phyloP scores from a whole-genome alignment of 2,113 vertebrate species.

The Campylomormyrus tamandua region DNA sequence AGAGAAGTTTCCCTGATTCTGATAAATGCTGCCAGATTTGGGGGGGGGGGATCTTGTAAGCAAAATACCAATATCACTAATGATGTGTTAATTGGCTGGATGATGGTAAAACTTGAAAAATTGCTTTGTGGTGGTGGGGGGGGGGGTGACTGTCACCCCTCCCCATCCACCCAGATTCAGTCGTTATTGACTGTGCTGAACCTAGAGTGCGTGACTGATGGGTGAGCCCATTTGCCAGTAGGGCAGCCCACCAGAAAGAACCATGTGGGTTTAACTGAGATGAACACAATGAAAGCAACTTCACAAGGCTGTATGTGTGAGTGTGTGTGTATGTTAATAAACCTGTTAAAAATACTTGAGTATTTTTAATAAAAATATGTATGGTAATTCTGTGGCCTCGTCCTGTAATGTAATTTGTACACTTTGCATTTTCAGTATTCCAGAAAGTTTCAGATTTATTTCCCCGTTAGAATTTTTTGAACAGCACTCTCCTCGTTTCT shows the following conservation, averaged over 20 bases:
- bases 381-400: not conserved
- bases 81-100: slow-evolving; percentile 23
- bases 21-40: not conserved
- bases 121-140: not conserved
- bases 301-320: not conserved
- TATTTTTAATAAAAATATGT: slow-evolving; percentile 7
- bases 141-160: not conserved
- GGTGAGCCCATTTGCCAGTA: not conserved
- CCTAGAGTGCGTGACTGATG: not conserved
- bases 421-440: not conserved
- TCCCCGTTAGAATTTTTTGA: not conserved
- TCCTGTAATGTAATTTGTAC: not conserved
- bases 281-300: not conserved
- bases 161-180: not conserved
- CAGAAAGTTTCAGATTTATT: not conserved
- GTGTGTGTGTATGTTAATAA: not conserved
- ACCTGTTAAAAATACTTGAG: slow-evolving; percentile 6
- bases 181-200: not conserved
- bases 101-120: not conserved
- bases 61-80: slow-evolving; percentile 10
- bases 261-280: not conserved
- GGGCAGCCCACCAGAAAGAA: not conserved
- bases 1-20: slow-evolving; percentile 63
- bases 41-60: not conserved
- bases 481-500: not conserved